Percentiles rank a stretch among this genome's conserved stretches.
phyloP scores from a whole-genome alignment of 2,888 invertebrate species.

The Ophion slaviceki region DNA sequence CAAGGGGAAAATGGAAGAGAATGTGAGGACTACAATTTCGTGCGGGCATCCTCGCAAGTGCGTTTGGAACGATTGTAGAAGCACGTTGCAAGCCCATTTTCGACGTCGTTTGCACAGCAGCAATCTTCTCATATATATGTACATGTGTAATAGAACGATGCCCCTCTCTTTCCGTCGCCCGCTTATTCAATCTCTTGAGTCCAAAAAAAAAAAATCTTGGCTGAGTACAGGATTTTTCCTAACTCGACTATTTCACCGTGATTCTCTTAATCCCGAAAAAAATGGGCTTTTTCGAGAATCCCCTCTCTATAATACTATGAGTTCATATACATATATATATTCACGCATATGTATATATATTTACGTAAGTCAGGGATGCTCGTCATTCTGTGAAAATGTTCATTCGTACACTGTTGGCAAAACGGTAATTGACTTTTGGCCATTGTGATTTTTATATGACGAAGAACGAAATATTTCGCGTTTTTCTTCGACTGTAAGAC shows the following conservation, averaged over 20 bases:
- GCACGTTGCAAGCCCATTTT: conserved; percentile 43
- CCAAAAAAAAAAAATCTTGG: conserved; percentile 9
- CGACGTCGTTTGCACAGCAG: conserved; percentile 42
- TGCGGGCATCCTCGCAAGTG: conserved; percentile 18
- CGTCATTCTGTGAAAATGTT: neutral
- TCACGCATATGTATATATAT: conserved; percentile 20
- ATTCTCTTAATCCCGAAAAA: conserved; percentile 22
- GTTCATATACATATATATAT: conserved; percentile 41
- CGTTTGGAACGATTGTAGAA: conserved; percentile 22
- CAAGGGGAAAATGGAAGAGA: neutral
- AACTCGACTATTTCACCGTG: conserved; percentile 8
- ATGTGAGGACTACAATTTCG: conserved; percentile 29
- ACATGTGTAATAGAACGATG: conserved; percentile 36
- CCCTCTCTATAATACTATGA: conserved; percentile 40
- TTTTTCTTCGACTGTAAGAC: no score
- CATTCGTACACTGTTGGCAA: neutral
- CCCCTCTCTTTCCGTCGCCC: neutral
- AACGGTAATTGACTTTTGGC: neutral
- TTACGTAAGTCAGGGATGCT: neutral
- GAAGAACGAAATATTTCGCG: no score
- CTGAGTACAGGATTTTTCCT: conserved; percentile 21
- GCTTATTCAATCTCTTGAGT: neutral
- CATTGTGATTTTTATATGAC: no score
- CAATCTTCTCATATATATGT: conserved; percentile 42
- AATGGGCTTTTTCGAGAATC: conserved; percentile 4